Conservation (phyloP, 1,140 invertebrate species). For the Meloidogyne floridensis region DNA sequence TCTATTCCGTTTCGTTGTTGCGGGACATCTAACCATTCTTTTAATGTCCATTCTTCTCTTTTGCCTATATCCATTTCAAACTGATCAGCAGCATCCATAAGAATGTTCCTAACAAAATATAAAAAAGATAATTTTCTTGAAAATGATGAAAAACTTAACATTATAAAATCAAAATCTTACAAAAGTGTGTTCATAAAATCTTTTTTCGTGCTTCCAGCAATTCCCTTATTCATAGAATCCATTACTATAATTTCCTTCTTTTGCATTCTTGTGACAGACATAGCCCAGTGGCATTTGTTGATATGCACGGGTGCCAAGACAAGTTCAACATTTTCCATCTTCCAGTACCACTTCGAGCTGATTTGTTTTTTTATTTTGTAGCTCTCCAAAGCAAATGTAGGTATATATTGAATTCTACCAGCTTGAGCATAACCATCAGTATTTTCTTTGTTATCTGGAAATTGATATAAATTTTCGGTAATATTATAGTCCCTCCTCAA, state of each 20-base stretch:
- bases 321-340: not conserved
- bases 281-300: constrained; percentile 29
- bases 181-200: constrained; percentile 25
- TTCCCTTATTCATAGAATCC: constrained; percentile 32
- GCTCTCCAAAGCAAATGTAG: constrained; percentile 20
- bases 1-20: constrained; percentile 25
- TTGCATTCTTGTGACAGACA: not conserved
- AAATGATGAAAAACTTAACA: not conserved
- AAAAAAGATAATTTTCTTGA: not conserved
- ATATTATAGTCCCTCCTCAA: no score
- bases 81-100: not conserved
- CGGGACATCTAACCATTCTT: constrained; percentile 18
- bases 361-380: constrained; percentile 2
- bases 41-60: constrained; percentile 16
- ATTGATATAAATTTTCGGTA: not conserved
- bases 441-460: not conserved
- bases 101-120: constrained; percentile 13
- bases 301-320: constrained; percentile 29
- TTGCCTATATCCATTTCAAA: not conserved
- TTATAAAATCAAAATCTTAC: not conserved
- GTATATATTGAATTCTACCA: constrained; percentile 4
- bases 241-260: constrained; percentile 16
- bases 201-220: not conserved
- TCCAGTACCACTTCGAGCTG: constrained; percentile 24
- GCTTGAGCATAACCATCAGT: not conserved